Conservation (phyloP, 2,113 vertebrate genomes). For the Takifugu flavidus region DNA sequence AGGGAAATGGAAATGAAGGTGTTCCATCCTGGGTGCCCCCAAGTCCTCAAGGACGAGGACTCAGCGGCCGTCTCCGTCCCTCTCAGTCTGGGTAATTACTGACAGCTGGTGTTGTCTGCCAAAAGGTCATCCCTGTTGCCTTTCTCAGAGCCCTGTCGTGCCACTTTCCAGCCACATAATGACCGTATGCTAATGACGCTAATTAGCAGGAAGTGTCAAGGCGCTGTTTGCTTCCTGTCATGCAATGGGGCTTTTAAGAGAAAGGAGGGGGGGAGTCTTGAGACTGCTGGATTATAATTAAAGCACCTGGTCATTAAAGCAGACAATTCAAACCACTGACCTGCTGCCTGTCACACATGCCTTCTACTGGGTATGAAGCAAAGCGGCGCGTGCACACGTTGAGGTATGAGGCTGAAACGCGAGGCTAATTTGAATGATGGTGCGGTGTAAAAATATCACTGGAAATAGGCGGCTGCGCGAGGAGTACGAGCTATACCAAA, state of each 20-base stretch:
- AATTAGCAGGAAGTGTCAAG: constrained; percentile 77
- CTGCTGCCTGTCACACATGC: constrained; percentile 12
- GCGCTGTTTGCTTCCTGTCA: constrained; percentile 78
- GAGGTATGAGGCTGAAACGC: no score
- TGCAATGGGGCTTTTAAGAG: constrained; percentile 46
- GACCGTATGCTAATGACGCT: constrained; percentile 78
- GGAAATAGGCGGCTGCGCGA: no score
- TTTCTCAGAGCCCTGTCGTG: constrained; percentile 74
- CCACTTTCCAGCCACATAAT: constrained; percentile 74
- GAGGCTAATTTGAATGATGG: no score
- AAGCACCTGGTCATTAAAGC: constrained; percentile 56
- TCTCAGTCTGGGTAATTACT: constrained; percentile 72
- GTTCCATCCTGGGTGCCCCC: constrained; percentile 15
- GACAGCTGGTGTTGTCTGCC: constrained; percentile 79
- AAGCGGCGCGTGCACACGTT: no score
- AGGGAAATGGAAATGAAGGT: constrained; percentile 25
- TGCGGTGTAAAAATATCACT: no score
- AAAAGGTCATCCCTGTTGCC: constrained; percentile 77
- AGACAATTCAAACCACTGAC: constrained; percentile 48
- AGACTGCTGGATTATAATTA: constrained; percentile 60
- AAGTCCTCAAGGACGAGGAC: constrained; percentile 61
- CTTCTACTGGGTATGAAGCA: no score
- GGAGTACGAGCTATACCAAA: not conserved
- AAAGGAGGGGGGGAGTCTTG: constrained; percentile 5
- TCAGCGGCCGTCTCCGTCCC: constrained; percentile 49